phyloP scores from a whole-genome alignment of 92 coral and sea anemone species.

The Parazoanthus darwini region DNA sequence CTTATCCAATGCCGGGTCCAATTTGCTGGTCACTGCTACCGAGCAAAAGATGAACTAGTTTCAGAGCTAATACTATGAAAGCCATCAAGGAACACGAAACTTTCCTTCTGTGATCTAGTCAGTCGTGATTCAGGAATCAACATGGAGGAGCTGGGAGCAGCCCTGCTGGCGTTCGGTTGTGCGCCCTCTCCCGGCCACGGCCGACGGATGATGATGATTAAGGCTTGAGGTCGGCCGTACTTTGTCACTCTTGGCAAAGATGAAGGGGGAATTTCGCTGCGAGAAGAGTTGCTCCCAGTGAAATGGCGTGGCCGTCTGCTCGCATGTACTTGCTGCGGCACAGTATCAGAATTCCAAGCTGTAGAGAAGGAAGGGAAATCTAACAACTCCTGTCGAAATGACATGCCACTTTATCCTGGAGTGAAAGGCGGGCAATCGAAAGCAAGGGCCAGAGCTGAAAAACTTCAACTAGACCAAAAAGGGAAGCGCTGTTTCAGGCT shows the following conservation, averaged over 20 bases:
- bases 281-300: constrained; percentile 52
- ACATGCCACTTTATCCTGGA: constrained; percentile 59
- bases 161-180: too few species aligned
- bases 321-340: constrained; percentile 54
- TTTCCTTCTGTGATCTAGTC: too few species aligned
- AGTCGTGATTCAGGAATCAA: too few species aligned
- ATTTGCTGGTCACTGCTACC: too few species aligned
- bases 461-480: constrained; percentile 30
- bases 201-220: neutral
- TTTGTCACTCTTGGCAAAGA: constrained; percentile 48
- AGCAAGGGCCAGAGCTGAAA: constrained; percentile 19
- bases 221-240: constrained; percentile 35
- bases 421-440: constrained; percentile 47
- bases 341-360: constrained; percentile 39
- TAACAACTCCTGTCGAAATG: constrained; percentile 44
- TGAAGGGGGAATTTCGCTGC: constrained; percentile 56
- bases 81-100: too few species aligned
- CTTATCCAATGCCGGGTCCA: too few species aligned
- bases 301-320: constrained; percentile 52
- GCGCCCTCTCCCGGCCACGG: too few species aligned
- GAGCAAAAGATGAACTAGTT: too few species aligned
- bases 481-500: constrained; percentile 27
- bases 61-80: too few species aligned
- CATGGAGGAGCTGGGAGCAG: too few species aligned
- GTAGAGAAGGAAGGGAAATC: constrained; percentile 45